Evolutionary conservation across 2,888 invertebrate genomes (phyloP).

Genomic region (Lithosia quadra): DNA sequence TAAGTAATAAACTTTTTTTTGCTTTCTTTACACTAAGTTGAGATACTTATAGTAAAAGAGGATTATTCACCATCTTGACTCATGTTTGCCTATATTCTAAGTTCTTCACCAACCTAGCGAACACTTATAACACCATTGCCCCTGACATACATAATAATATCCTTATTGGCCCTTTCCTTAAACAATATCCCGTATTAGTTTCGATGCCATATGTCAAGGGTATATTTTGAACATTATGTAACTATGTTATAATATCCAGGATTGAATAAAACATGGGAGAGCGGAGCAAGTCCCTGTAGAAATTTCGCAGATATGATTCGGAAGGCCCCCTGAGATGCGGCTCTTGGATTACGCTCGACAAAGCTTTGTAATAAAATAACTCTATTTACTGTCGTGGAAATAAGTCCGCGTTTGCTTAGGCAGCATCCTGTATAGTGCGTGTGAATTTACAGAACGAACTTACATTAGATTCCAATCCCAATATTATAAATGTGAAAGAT

Average conservation of each 20-base stretch:
- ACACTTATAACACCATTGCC: not conserved
- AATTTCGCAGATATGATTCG: constrained; percentile 39
- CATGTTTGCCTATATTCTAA: too few relatives aligned
- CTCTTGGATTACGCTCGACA: constrained; percentile 34
- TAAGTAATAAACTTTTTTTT: too few relatives aligned
- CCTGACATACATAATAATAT: too few relatives aligned
- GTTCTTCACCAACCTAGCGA: not conserved
- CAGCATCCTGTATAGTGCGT: not conserved
- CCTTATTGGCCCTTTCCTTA: not conserved
- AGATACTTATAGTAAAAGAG: too few relatives aligned
- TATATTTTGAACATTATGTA: not conserved
- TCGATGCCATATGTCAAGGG: not conserved
- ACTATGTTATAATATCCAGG: not conserved
- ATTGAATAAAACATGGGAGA: constrained; percentile 19
- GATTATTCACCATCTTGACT: too few relatives aligned
- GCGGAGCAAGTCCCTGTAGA: constrained; percentile 34
- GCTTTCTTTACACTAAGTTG: too few relatives aligned
- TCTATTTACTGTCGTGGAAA: constrained; percentile 35
- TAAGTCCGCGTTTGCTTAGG: constrained; percentile 8
- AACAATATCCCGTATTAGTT: not conserved
- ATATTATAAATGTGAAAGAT: too few relatives aligned
- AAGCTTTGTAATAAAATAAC: constrained; percentile 41
- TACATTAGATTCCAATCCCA: too few relatives aligned
- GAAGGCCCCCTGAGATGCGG: constrained; percentile 31
- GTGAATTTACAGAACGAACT: not conserved